Evolutionary conservation across 2,888 invertebrate genomes (phyloP), one percentile per base, ranked within the genome.

Genomic region (Caenorhabditis sulstoni): DNA sequence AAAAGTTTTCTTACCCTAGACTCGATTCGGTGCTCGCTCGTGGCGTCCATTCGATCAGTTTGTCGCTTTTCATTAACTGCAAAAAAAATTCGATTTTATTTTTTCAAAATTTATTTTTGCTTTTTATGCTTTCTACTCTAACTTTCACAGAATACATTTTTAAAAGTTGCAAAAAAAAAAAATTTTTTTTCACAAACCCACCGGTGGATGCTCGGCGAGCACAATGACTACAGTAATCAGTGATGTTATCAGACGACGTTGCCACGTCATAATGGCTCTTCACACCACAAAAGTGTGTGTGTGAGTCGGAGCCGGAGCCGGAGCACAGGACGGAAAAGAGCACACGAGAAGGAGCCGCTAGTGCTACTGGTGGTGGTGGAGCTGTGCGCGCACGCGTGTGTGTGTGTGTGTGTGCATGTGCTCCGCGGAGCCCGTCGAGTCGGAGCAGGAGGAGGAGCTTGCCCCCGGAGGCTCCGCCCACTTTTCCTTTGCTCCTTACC

Each of bases 11-110:
- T 62, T 39, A 73, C 73, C 50, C 44, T 50, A 58, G 12, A 8
- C 64, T 64, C 11, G 81, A 49, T 37, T 82, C 76, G 41, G 73
- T 71, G 58, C 44, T 61, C 29, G 75, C 79, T 58, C 78, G 76
- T 49, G 75, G 74, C 45, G 78, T 78, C 49, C 83, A 82, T n/a
- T 81, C 85, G 59, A 86, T 84, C 61, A 84, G 76, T 62, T 86
- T 86, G 76, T 86, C 86, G 18, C 83, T 83, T 79, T 82, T 81
- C 41, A 81, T 81, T 8, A 68, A 12, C 78, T 78, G 65, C 52
- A 73, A 64, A 55, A n/a, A 52, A 44, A 45, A 61, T 41, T n/a
- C n/a, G n/a, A n/a, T n/a, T n/a, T n/a, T n/a, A n/a, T n/a, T n/a
- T n/a, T 47, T 65, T 52, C 39, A 50, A 52, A 52, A n/a, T n/a